Base-by-base conservation (phyloP, 2,888 invertebrate species). In the Phortica okadai region DNA sequence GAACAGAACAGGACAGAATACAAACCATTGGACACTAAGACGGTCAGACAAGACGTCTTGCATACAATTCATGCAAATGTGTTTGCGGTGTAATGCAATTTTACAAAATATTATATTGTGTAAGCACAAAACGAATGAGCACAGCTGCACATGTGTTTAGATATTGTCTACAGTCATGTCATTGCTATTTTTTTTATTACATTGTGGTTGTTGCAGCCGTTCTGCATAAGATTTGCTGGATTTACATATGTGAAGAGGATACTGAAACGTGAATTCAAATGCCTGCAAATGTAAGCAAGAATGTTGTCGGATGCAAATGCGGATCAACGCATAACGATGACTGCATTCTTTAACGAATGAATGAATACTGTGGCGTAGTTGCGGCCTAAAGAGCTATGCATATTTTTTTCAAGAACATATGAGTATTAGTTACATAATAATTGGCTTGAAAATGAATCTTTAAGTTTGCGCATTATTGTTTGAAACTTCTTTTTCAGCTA, bases 11-110 rank as follows among this genome's bases (percentile, higher is more conserved):
- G 16, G 25, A 54, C 11, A 21, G 70, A 72, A 2, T 21, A 21
- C 21, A 21, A 25, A 33, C 21, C 33, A 56, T 54, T 6, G 64
- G 33, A 33, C 33, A 45, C 50, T 21, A 33, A 33, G 50, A 50
- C 70, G 11, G 73, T n/a, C 16, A 59, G 33, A 73, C 84, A 83
- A 82, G 82, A 83, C 81, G 62, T 25, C 25, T 62, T n/a, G 21
- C 16, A 62, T 76, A 78, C 87, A 86, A 87, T 86, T 82, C 81
- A 86, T 86, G 85, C 87, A 86, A 86, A 86, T 87, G 87, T 85
- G 83, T 85, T 86, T 86, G 85, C 84, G 87, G 85, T 85, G 85
- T 85, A 85, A 85, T 85, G 87, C 85, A 85, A 87, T 87, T 85
- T 85, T 83, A 83, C 87, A 87, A 87, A 85, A 85, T 85, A 82